Base-by-base conservation (phyloP, 2,888 invertebrate species). In the Brachypalpus laphriformis region DNA sequence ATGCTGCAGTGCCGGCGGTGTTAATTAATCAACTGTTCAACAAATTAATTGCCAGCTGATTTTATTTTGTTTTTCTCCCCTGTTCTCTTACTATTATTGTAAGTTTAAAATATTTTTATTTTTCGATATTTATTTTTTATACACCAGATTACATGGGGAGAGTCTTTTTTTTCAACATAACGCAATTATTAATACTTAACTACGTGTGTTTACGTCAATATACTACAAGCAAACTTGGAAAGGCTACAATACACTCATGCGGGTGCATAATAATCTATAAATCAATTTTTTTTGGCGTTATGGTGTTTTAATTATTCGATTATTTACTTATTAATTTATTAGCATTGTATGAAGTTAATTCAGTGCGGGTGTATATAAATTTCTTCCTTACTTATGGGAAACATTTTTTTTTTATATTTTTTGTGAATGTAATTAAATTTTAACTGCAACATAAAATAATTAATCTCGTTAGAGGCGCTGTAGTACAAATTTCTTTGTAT, bases 21-120 rank as follows among this genome's bases (percentile, higher is more conserved):
- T 61, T 42, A 70, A 81, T 81, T 76, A 56, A 85, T 85, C 71
- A 85, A 71, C 49, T 66, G 45, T 47, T 56, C 45, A n/a, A 11
- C 47, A 45, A 71, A 81, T 81, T 85, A 81, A 76, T 81, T 59
- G 47, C 37, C 49, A 40, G 34, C 22, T 25, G 49, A 56, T 40
- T 47, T 20, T 40, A 20, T 28, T 51, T 71, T 49, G 37, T 47
- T 61, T 5, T 3, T 14, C 18, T 59, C 1, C n/a, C 25, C 28
- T 51, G 37, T 0, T 11, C 40, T 11, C 4, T 61, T 54, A 6
- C 7, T 6, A 18, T 56, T 16, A 11, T 7, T 31, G 7, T 0
- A 31, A 47, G 18, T 56, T 70, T 11, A 20, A 1, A n/a, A 1
- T 14, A 25, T 75, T 75, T 59, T 16, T 16, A 11, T 18, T 20